These are phyloP conservation scores for Pachycephala philippinensis DNA, from an alignment of 2,113 vertebrate genomes.

Conservation along the genomic window DNA sequence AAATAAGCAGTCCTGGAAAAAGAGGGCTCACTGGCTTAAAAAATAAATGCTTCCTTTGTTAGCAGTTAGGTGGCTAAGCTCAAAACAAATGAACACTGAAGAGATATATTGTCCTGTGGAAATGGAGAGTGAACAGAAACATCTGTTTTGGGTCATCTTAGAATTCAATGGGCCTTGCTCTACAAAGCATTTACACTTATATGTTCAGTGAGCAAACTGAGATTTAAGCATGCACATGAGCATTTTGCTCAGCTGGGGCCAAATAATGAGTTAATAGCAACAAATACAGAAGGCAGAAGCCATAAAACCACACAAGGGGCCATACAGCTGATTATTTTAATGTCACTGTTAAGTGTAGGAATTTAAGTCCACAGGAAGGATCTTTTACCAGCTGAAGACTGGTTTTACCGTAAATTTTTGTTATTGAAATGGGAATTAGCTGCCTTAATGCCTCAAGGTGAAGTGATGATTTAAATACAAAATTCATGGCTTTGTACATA, in stretches of 20 bases:
- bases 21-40: background rate
- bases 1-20: background rate
- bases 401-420: background rate
- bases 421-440: background rate
- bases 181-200: background rate
- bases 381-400: background rate
- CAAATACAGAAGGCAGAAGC: background rate
- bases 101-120: background rate
- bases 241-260: background rate
- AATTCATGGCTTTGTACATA: background rate
- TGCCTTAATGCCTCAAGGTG: background rate
- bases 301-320: background rate
- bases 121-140: background rate
- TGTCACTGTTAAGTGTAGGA: background rate
- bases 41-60: background rate
- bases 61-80: background rate
- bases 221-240: background rate
- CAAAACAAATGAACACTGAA: background rate
- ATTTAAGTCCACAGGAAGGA: background rate
- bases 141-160: background rate
- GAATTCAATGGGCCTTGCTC: background rate
- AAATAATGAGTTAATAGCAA: background rate
- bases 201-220: background rate
- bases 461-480: background rate
- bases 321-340: background rate